Percentiles rank a stretch among this genome's conserved stretches.
Evolutionary conservation across 2,797 vertebrate species (phyloP).

Genomic region (Gallirallus australis): DNA sequence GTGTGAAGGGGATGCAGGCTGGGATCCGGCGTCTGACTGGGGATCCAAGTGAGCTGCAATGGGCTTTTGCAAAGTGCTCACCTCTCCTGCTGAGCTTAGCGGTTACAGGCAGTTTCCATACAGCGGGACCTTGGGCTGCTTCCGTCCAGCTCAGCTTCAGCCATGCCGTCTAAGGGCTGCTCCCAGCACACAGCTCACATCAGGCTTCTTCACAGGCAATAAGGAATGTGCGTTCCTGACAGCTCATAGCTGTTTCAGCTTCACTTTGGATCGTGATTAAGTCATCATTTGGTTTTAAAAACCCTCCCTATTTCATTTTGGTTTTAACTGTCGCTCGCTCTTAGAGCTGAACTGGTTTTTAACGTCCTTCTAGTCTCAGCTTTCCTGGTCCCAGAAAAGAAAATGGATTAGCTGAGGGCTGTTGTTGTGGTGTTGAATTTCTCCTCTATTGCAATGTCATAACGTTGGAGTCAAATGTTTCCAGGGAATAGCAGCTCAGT

Average conservation of each 20-base stretch:
- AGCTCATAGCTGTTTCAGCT: not conserved
- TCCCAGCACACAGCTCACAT: not conserved
- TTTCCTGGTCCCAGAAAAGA: not conserved
- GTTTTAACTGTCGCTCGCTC: not conserved
- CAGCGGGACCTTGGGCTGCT: not conserved
- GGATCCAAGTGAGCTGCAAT: not conserved
- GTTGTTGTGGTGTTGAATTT: not conserved
- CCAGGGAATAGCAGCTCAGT: not conserved
- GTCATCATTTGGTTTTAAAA: not conserved
- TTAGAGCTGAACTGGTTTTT: not conserved
- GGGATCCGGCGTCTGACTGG: not conserved
- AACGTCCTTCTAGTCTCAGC: not conserved
- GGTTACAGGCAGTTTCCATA: fast-evolving
- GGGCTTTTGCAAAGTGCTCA: not conserved
- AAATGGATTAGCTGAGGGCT: not conserved
- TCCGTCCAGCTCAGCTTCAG: not conserved
- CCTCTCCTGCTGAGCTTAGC: fast-evolving
- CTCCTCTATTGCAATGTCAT: not conserved
- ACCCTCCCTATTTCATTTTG: not conserved
- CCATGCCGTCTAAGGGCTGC: not conserved
- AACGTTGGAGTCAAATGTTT: not conserved
- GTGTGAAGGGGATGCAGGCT: not conserved
- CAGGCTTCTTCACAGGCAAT: not conserved
- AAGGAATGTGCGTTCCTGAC: fast-evolving
- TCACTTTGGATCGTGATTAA: not conserved